phyloP scores from a whole-genome alignment of 2,888 invertebrate species.

The Caenorhabditis sp. region DNA sequence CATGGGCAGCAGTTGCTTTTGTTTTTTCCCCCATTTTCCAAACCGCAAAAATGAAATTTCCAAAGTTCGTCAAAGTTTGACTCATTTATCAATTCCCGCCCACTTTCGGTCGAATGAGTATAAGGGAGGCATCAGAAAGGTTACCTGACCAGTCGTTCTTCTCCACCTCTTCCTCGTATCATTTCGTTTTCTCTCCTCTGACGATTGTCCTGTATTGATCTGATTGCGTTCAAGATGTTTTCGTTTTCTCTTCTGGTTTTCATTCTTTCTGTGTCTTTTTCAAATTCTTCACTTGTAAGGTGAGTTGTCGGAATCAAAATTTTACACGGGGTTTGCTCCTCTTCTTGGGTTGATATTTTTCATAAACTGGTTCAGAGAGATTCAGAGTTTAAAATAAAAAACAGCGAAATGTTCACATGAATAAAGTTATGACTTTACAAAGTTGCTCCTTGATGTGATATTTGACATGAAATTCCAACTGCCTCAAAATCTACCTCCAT shows the following conservation, averaged over 20 bases:
- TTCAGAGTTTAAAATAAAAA: too few species aligned
- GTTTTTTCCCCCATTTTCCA: background rate
- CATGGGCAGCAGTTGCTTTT: background rate
- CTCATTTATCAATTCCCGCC: slow-evolving; percentile 55
- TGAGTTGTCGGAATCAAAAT: background rate
- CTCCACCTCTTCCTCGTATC: slow-evolving; percentile 22
- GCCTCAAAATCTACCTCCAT: too few species aligned
- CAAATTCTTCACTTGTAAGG: slow-evolving; percentile 28
- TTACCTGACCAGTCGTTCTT: slow-evolving; percentile 52
- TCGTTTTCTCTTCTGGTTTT: slow-evolving; percentile 24
- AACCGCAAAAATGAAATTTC: slow-evolving; percentile 26
- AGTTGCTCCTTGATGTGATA: too few species aligned
- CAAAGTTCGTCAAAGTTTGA: slow-evolving; percentile 63
- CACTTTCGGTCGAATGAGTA: slow-evolving; percentile 48
- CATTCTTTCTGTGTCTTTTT: slow-evolving; percentile 6
- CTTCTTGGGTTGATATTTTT: background rate
- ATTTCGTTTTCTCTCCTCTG: slow-evolving; percentile 31
- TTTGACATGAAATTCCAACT: too few species aligned
- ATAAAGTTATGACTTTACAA: too few species aligned
- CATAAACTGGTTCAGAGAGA: too few species aligned
- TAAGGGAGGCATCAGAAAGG: slow-evolving; percentile 53
- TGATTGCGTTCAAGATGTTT: slow-evolving; percentile 39
- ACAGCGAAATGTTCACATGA: too few species aligned
- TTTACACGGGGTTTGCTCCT: background rate
- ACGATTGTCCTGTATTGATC: slow-evolving; percentile 19